These are phyloP conservation scores for Pristis pectinata DNA, from an alignment of 2,797 vertebrate genomes.

Conservation along the genomic window DNA sequence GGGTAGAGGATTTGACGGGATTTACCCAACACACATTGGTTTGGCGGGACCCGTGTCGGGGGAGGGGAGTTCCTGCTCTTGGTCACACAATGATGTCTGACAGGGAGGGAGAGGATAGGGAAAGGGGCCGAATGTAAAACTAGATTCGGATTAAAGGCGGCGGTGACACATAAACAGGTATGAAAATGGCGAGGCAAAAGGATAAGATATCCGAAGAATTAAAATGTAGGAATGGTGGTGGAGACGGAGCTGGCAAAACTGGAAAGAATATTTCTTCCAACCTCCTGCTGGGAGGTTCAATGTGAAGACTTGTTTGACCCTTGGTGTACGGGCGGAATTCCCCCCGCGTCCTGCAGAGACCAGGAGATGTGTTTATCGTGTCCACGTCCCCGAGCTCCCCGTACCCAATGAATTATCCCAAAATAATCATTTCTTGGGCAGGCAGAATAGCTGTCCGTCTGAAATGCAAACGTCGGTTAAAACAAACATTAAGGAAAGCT, in stretches of 20 bases:
- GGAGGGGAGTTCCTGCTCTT: too few species aligned
- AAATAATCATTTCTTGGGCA: neutral
- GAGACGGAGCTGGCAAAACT: neutral
- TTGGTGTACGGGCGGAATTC: too few species aligned
- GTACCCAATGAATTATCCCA: neutral
- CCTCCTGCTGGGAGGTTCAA: neutral
- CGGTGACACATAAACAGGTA: neutral
- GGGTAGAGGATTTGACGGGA: too few species aligned
- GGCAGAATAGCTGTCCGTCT: neutral
- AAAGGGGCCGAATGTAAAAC: too few species aligned
- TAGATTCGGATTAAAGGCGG: neutral
- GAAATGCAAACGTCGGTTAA: neutral
- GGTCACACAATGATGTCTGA: too few species aligned
- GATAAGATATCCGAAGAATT: neutral
- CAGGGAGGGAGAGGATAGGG: too few species aligned
- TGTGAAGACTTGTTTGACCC: too few species aligned
- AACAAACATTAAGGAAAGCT: neutral
- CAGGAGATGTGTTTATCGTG: too few species aligned
- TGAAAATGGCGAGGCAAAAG: neutral
- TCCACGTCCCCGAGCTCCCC: neutral
- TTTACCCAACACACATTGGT: neutral
- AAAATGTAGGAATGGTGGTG: neutral
- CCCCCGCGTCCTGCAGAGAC: too few species aligned
- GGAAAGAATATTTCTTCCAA: neutral
- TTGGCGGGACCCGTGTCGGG: too few species aligned